Percentiles rank a stretch among this genome's conserved stretches.
phyloP scores from a whole-genome alignment of 2,113 vertebrate species.

The Mesocricetus auratus region DNA sequence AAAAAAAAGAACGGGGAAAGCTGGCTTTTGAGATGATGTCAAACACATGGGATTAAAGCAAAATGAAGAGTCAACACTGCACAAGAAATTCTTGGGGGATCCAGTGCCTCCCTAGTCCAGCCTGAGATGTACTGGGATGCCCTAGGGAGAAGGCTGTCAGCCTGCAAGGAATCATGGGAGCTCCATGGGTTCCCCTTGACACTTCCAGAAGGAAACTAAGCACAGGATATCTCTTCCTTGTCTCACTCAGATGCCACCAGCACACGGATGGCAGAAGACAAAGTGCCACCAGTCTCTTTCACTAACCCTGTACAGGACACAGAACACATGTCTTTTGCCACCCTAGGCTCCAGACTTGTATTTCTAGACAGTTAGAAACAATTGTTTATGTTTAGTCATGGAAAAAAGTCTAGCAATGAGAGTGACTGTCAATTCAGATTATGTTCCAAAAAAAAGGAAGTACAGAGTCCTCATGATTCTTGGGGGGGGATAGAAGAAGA shows the following conservation, averaged over 20 bases:
- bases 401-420: not conserved
- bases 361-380: not conserved
- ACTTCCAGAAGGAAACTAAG: slow-evolving; percentile 24
- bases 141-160: not conserved
- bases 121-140: not conserved
- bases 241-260: not conserved
- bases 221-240: not conserved
- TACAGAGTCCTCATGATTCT: too few relatives aligned
- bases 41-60: slow-evolving; percentile 25
- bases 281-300: not conserved
- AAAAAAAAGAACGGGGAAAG: slow-evolving; percentile 26
- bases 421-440: not conserved
- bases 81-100: not conserved
- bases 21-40: slow-evolving; percentile 42
- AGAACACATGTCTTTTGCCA: not conserved
- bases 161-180: not conserved
- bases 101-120: not conserved
- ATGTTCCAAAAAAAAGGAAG: not conserved
- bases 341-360: not conserved
- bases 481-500: not conserved
- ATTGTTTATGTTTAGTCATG: not conserved
- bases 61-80: slow-evolving; percentile 40
- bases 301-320: not conserved
- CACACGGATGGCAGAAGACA: not conserved
- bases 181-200: not conserved